phyloP scores from a whole-genome alignment of 2,113 vertebrate species.

The Nansenia antarctica region DNA sequence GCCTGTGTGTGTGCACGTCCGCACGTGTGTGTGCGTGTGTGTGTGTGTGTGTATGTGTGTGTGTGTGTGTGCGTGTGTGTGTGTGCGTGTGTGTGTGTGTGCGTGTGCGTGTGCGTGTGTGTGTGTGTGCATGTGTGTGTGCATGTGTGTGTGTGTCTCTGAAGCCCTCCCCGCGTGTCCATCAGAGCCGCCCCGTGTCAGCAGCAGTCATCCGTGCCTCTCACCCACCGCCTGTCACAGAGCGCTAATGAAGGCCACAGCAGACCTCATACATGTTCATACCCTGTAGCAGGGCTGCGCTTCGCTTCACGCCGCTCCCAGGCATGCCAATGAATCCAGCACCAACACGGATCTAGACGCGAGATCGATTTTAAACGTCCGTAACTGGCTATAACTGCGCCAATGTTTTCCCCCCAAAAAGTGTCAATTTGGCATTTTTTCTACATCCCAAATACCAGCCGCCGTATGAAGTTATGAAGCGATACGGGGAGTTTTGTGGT shows the following conservation, averaged over 20 bases:
- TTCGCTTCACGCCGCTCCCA: neutral
- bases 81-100: constrained; percentile 15
- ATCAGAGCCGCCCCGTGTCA: constrained; percentile 69
- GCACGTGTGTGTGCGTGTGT: constrained; percentile 13
- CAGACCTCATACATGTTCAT: constrained; percentile 77
- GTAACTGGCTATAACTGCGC: too few relatives aligned
- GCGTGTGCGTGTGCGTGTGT: constrained; percentile 8
- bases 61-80: constrained; percentile 34
- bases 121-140: neutral
- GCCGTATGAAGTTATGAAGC: too few relatives aligned
- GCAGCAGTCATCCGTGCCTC: constrained; percentile 64
- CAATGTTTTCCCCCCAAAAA: too few relatives aligned
- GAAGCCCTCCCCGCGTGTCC: constrained; percentile 62
- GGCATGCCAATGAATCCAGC: neutral
- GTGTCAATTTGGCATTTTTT: too few relatives aligned
- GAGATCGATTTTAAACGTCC: too few relatives aligned
- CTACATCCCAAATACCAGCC: too few relatives aligned
- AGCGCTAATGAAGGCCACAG: constrained; percentile 77
- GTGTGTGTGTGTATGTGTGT: neutral
- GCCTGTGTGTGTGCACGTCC: neutral
- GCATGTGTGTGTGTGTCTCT: constrained; percentile 11
- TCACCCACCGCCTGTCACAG: constrained; percentile 69
- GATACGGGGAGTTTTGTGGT: too few relatives aligned
- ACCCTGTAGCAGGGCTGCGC: constrained; percentile 9
- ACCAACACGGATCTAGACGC: too few relatives aligned